A percentile compares a stretch with the other conserved stretches of the same genome.
These are phyloP conservation scores for Calvadosia cruxmelitensis DNA, from an alignment of 30 jellyfish, hydroid and myxozoan species.

Conservation along the genomic window DNA sequence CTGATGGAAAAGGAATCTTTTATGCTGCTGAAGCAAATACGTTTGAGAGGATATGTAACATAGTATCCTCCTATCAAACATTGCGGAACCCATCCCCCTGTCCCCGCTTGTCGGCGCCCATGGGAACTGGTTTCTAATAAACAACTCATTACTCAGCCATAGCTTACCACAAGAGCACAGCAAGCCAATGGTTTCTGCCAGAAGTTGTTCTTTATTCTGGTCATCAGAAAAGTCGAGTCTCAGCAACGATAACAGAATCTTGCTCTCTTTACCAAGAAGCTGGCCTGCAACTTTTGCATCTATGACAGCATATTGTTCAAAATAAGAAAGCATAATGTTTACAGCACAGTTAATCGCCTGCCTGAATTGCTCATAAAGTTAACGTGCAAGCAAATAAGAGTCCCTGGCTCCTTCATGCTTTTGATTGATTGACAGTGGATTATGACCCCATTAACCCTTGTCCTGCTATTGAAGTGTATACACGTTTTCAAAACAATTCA, in stretches of 20 bases:
- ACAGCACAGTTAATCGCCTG: too few relatives aligned
- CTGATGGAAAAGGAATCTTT: too few relatives aligned
- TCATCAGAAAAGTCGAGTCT: slow-evolving; percentile 18
- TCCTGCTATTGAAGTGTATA: too few relatives aligned
- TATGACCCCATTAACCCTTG: too few relatives aligned
- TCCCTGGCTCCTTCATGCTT: too few relatives aligned
- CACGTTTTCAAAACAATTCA: too few relatives aligned
- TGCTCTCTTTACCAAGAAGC: background rate
- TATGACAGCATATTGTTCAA: too few relatives aligned
- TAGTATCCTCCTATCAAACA: background rate
- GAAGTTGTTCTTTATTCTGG: slow-evolving; percentile 40
- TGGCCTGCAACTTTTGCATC: background rate
- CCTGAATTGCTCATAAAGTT: too few relatives aligned
- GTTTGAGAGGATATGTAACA: background rate
- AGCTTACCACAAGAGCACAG: slow-evolving; percentile 79
- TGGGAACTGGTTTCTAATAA: background rate
- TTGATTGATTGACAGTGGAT: too few relatives aligned
- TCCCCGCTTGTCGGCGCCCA: background rate
- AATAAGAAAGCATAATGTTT: too few relatives aligned
- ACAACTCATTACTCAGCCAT: background rate
- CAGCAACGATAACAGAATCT: background rate
- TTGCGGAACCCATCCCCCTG: background rate
- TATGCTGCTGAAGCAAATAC: too few relatives aligned
- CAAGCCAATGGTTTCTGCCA: slow-evolving; percentile 81
- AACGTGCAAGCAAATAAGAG: too few relatives aligned